phyloP scores from a whole-genome alignment of 2,113 vertebrate genomes.

The Helogale parvula region DNA sequence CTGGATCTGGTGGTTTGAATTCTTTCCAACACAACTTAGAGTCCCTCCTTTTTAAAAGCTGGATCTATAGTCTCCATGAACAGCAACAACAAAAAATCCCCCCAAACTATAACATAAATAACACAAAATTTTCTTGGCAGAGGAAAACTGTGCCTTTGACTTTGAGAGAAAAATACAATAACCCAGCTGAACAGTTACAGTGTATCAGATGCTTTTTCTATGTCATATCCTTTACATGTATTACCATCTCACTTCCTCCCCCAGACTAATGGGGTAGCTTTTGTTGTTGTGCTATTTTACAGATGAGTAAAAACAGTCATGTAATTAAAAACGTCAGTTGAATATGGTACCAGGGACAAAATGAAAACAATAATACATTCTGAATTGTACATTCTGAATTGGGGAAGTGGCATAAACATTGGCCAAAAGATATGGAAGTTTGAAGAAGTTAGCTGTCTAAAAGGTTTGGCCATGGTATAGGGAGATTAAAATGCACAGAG shows the following conservation, averaged over 20 bases:
- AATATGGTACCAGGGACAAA: not conserved
- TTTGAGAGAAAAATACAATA: not conserved
- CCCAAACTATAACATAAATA: not conserved
- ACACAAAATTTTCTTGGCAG: not conserved
- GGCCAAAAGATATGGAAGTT: not conserved
- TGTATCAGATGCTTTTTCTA: not conserved
- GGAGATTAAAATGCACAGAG: not conserved
- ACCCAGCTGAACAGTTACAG: not conserved
- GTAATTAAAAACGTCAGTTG: not conserved
- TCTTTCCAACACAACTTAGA: not conserved
- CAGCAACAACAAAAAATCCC: not conserved
- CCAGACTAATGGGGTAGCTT: not conserved
- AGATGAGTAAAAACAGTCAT: not conserved
- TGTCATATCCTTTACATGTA: not conserved
- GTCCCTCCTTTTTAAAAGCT: not conserved
- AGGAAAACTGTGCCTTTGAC: not conserved
- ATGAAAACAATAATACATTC: not conserved
- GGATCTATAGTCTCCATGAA: not conserved
- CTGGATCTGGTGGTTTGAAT: not conserved
- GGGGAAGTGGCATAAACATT: not conserved
- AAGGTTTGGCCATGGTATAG: accelerated
- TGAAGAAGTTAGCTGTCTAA: not conserved
- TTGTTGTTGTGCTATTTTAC: not conserved
- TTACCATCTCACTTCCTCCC: not conserved
- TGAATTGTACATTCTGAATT: no score